Evolutionary conservation across 1,140 invertebrate species (phyloP).

Genomic region (Calycopis cecrops): DNA sequence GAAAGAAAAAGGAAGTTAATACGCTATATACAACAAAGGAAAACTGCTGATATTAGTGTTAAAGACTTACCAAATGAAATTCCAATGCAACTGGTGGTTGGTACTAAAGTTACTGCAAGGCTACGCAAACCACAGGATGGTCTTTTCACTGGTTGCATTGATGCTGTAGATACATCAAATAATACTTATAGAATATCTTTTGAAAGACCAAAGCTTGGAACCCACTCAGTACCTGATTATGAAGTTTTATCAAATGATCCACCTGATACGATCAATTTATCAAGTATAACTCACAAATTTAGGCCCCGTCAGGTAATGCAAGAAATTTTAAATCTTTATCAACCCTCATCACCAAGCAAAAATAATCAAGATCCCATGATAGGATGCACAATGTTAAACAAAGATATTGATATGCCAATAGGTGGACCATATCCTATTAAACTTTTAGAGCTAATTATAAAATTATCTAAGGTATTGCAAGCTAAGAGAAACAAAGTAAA

Average conservation of each 20-base stretch:
- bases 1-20: slow-evolving; percentile 95
- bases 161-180: slow-evolving; percentile 97
- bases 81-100: slow-evolving; percentile 96
- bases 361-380: slow-evolving; percentile 73
- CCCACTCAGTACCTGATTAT: slow-evolving; percentile 97
- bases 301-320: slow-evolving; percentile 80
- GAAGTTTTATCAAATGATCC: slow-evolving; percentile 96
- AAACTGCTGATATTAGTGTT: slow-evolving; percentile 86
- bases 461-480: slow-evolving; percentile 89
- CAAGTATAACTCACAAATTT: slow-evolving; percentile 87
- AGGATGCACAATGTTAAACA: slow-evolving; percentile 64
- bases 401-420: slow-evolving; percentile 74
- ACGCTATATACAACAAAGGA: slow-evolving; percentile 94
- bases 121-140: slow-evolving; percentile 96
- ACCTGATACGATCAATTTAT: slow-evolving; percentile 92
- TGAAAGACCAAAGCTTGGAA: slow-evolving; percentile 93
- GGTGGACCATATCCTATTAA: slow-evolving; percentile 88
- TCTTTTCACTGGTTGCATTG: slow-evolving; percentile 95
- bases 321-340: slow-evolving; percentile 58
- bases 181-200: slow-evolving; percentile 99
- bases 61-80: slow-evolving; percentile 97
- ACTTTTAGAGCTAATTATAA: slow-evolving; percentile 90
- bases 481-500: slow-evolving; percentile 90
- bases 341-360: slow-evolving; percentile 41
- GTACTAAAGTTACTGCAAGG: slow-evolving; percentile 95